Evolutionary conservation across 1,140 invertebrate genomes (phyloP).

Genomic region (Drosophila bipectinata): DNA sequence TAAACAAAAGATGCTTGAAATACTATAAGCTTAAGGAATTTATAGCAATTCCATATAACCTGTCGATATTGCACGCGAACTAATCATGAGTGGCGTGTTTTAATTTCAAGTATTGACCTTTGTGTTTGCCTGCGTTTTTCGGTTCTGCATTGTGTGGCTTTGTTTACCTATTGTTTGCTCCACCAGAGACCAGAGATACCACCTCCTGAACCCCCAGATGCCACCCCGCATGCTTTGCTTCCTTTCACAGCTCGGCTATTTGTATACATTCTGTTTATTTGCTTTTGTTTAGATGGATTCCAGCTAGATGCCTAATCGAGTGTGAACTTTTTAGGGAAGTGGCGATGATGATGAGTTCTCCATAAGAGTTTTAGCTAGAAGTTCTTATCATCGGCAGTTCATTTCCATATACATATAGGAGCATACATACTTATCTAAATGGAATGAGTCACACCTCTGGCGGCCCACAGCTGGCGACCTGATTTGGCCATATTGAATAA

Average conservation of each 20-base stretch:
- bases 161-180: slow-evolving; percentile 52
- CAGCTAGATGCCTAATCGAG: slow-evolving; percentile 50
- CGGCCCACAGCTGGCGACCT: slow-evolving; percentile 15
- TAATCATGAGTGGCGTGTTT: slow-evolving; percentile 41
- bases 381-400: slow-evolving; percentile 31
- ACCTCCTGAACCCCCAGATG: background rate
- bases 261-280: slow-evolving; percentile 61
- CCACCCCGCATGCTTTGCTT: slow-evolving; percentile 47
- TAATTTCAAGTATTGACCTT: slow-evolving; percentile 43
- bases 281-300: slow-evolving; percentile 57
- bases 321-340: slow-evolving; percentile 35
- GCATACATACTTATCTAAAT: background rate
- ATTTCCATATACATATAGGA: slow-evolving; percentile 17
- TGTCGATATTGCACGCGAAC: slow-evolving; percentile 46
- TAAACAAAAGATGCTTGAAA: no score
- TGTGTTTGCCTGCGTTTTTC: slow-evolving; percentile 21
- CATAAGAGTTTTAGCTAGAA: no score
- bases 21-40: background rate
- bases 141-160: slow-evolving; percentile 30
- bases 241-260: slow-evolving; percentile 46
- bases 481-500: slow-evolving; percentile 41
- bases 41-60: slow-evolving; percentile 19
- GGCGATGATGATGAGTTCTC: slow-evolving; percentile 1
- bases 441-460: slow-evolving; percentile 21
- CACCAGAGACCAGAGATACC: background rate